A percentile compares a stretch with the other conserved stretches of the same genome.
These are phyloP conservation scores for Corythoichthys haematopterus DNA, from an alignment of 2,113 vertebrate species.

Conservation along the genomic window DNA sequence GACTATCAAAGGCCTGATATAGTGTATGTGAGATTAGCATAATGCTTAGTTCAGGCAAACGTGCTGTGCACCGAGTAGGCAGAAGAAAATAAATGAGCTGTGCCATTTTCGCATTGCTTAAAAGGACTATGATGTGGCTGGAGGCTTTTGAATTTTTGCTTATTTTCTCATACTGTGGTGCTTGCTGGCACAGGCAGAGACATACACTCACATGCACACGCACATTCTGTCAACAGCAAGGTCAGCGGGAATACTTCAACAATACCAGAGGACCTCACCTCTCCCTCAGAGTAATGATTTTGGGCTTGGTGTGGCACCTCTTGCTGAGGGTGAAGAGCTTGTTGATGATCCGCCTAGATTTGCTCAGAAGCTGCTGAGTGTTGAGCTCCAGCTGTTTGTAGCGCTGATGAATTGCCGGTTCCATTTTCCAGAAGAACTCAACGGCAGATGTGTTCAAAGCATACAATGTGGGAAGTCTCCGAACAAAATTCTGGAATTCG, in stretches of 20 bases:
- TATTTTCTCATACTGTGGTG: slow-evolving; percentile 18
- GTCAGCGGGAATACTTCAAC: slow-evolving; percentile 24
- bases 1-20: slow-evolving; percentile 47
- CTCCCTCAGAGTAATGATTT: slow-evolving; percentile 69
- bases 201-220: not conserved
- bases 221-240: slow-evolving; percentile 19
- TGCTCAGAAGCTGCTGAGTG: slow-evolving; percentile 68
- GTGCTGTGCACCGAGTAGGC: slow-evolving; percentile 9
- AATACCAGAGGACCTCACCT: slow-evolving; percentile 66
- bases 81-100: slow-evolving; percentile 38
- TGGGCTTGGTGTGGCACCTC: slow-evolving; percentile 73
- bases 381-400: slow-evolving; percentile 74
- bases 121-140: slow-evolving; percentile 36
- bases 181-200: not conserved
- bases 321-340: slow-evolving; percentile 79
- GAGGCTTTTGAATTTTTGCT: slow-evolving; percentile 25
- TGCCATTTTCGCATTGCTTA: slow-evolving; percentile 28
- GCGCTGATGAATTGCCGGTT: slow-evolving; percentile 68
- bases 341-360: slow-evolving; percentile 68
- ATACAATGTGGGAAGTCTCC: slow-evolving; percentile 73
- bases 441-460: slow-evolving; percentile 75
- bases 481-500: slow-evolving; percentile 77
- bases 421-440: slow-evolving; percentile 75
- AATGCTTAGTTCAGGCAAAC: slow-evolving; percentile 40
- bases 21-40: slow-evolving; percentile 42